Base-by-base conservation (phyloP, 2,113 vertebrate species). In the Lamprologus tigripictilis region DNA sequence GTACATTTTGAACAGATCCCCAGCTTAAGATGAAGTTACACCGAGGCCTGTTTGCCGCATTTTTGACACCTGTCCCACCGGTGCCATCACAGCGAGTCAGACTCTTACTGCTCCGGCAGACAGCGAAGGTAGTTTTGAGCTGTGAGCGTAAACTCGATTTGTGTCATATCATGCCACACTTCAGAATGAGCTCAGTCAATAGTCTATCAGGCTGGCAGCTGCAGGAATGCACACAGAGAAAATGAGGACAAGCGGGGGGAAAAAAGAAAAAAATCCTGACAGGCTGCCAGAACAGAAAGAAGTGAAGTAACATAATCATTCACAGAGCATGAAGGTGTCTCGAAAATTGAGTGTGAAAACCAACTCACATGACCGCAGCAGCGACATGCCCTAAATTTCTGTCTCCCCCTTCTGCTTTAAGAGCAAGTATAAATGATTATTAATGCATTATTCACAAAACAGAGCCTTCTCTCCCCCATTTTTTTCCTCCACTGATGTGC, bases 371-470 rank as follows among this genome's bases (percentile, higher is more conserved):
- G 88, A 92, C 92, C 76, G 33, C 82, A 58, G 83, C 26, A 28
- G 40, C 16, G 68, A 91, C 86, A 76, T 92, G 89, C 91, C 91
- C 92, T 82, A 71, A 84, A 95, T 95, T 84, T 86, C 55, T 87
- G 71, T 79, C 81, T 90, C 28, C 81, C 42, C 51, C 37, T 68
- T 87, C 83, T 86, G 83, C 80, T 91, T 86, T 88, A 88, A 92
- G 73, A 37, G 82, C 49, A 51, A 89, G 84, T 83, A 76, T 35
- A 89, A 90, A 89, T 90, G 82, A 93, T 92, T 94, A 91, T 93
- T 91, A 92, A 95, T 95, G 91, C 91, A 95, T 95, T 94, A 95
- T 95, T 94, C 92, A 96, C 92, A 89, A 93, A 93, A 94, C 91
- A 90, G 89, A 92, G 87, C 88, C 90, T 66, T 91, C 88, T 76